These are phyloP conservation scores for Eretmochelys imbricata DNA, from an alignment of 2,113 vertebrate species.

Conservation along the genomic window DNA sequence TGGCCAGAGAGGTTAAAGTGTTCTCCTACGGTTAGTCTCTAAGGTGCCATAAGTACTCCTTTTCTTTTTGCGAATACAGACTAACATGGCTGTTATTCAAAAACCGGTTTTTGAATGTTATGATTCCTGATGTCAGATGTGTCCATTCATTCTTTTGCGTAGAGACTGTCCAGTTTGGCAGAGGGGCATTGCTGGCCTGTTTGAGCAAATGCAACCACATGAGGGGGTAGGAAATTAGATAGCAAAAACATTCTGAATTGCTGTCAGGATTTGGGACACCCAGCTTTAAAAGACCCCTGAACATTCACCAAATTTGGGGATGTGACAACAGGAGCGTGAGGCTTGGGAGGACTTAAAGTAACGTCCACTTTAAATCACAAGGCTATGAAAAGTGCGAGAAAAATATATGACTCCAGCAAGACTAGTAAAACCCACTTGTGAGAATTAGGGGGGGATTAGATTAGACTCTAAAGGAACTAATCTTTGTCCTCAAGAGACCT, in stretches of 20 bases:
- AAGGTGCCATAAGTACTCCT: too few species aligned
- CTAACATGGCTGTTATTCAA: too few species aligned
- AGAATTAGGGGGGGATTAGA: accelerated
- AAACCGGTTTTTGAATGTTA: too few species aligned
- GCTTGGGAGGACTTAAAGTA: neutral
- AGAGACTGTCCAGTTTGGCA: too few species aligned
- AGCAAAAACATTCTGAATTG: neutral
- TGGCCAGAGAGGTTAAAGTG: too few species aligned
- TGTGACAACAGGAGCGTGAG: neutral
- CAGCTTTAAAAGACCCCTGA: neutral
- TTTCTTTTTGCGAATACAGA: too few species aligned
- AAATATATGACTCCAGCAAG: neutral
- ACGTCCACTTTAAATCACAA: neutral
- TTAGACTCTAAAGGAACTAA: neutral
- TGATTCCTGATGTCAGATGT: too few species aligned
- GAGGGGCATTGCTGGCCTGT: neutral
- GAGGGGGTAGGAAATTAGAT: neutral
- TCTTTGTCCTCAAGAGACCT: neutral
- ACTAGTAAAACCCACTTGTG: accelerated
- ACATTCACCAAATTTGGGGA: neutral
- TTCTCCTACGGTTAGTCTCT: too few species aligned
- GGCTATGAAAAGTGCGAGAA: neutral
- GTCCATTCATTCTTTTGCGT: too few species aligned
- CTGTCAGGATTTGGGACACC: neutral
- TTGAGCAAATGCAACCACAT: neutral